Evolutionary conservation across 2,888 invertebrate genomes (phyloP), one percentile per base, ranked within the genome.

Genomic region (Meandrusa payeni): DNA sequence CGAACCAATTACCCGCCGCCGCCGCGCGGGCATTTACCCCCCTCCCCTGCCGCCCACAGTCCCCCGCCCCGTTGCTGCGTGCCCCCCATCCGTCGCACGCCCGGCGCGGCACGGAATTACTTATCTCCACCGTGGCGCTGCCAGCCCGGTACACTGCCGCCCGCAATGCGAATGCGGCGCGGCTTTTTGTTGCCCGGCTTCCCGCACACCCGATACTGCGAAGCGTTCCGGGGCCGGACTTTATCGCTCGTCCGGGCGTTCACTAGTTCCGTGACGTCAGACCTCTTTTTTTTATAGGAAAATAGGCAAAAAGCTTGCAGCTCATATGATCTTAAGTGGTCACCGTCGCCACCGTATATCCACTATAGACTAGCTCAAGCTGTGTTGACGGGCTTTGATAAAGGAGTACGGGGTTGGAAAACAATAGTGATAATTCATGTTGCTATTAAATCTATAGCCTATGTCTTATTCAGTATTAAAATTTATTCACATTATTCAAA

Each of bases 1-100:
- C 82, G 83, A 85, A 87, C 86, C 87, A 87, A 88, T 87, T 86
- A 88, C 86, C 86, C 85, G 80, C 77, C 76, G 71, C 55, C 76
- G 69, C 72, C 76, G 77, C 79, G 80, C 77, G 79, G 81, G 82
- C 80, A 82, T 80, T 81, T 81, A 73, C 76, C 76, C 64, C 65
- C 59, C 59, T 56, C 64, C 62, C 64, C 59, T 55, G n/a, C n/a
- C n/a, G n/a, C n/a, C n/a, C n/a, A n/a, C n/a, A n/a, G n/a, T 52
- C 53, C 51, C 48, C 31, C 43, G 48, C 53, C 41, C 48, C 46
- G 33, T 31, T n/a, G n/a, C n/a, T n/a, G n/a, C n/a, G n/a, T 23
- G 44, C 41, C 47, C 57, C 67, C 63, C 56, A 47, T 59, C 57
- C 55, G 53, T 48, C 60, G 58, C 54, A 60, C 62, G 12, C 50